Percentiles rank a stretch among this genome's conserved stretches.
Conservation (phyloP, 2,113 vertebrate genomes). For the Vidua chalybeata region DNA sequence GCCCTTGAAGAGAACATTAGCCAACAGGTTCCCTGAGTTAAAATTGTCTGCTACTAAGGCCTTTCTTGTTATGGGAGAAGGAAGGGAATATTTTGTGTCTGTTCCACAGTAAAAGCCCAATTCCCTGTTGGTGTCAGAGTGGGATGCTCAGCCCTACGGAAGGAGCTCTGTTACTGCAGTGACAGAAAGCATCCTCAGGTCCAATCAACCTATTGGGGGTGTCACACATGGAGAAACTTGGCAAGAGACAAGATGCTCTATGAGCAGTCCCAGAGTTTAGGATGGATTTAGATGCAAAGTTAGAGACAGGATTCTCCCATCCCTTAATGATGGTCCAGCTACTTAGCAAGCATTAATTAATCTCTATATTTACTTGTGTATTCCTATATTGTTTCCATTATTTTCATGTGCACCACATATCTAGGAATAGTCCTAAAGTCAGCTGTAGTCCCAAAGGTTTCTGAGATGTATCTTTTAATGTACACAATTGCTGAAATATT, state of each 20-base stretch:
- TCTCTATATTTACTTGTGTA: background rate
- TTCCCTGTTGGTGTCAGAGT: background rate
- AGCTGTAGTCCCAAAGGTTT: background rate
- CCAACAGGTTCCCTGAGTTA: background rate
- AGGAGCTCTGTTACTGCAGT: background rate
- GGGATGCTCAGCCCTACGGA: background rate
- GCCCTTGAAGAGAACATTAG: conserved; percentile 6
- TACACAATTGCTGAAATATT: background rate
- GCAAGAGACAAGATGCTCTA: background rate
- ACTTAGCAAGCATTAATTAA: background rate
- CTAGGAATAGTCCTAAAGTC: background rate
- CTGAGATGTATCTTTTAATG: background rate
- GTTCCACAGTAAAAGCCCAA: background rate
- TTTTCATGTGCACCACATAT: background rate
- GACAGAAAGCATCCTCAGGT: background rate
- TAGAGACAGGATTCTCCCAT: background rate
- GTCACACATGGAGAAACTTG: background rate
- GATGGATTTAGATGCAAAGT: background rate
- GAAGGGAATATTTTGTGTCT: background rate
- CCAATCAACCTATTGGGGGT: too few relatives aligned
- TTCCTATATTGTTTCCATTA: background rate
- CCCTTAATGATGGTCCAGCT: background rate
- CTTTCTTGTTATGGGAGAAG: background rate
- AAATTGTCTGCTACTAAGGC: background rate
- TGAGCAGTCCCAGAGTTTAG: background rate